phyloP scores from a whole-genome alignment of 2,113 vertebrate species.

The Osmerus eperlanus region DNA sequence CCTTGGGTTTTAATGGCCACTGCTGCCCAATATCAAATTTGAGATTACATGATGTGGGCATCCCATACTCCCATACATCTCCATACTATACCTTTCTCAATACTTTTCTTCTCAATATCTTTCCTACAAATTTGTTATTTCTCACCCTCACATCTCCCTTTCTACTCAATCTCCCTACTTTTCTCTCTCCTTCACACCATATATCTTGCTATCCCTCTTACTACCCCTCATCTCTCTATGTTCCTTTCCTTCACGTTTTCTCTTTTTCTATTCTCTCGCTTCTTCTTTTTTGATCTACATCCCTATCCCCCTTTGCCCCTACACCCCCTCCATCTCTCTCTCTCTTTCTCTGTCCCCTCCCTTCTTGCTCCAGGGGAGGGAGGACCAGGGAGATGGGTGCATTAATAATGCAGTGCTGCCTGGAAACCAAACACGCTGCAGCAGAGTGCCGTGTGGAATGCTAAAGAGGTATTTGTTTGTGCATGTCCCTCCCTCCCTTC shows the following conservation, averaged over 20 bases:
- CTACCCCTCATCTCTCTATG: constrained; percentile 37
- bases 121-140: background rate
- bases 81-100: background rate
- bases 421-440: constrained; percentile 76
- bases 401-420: constrained; percentile 81
- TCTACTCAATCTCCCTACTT: constrained; percentile 29
- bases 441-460: constrained; percentile 75
- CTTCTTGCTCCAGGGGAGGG: constrained; percentile 47
- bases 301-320: constrained; percentile 7
- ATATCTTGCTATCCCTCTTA: constrained; percentile 35
- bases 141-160: background rate
- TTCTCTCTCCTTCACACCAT: constrained; percentile 23
- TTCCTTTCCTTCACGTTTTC: constrained; percentile 19
- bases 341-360: constrained; percentile 28
- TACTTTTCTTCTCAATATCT: background rate
- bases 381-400: constrained; percentile 61
- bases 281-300: background rate
- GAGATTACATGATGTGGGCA: background rate
- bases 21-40: constrained; percentile 10
- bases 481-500: constrained; percentile 31
- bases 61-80: background rate
- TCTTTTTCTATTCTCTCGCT: background rate
- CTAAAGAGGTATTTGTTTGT: constrained; percentile 79
- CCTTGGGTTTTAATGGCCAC: constrained; percentile 3
- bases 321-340: constrained; percentile 9